Percentiles rank a stretch among this genome's conserved stretches.
Evolutionary conservation across 2,113 vertebrate genomes (phyloP).

Genomic region (Zosterops hypoxanthus): DNA sequence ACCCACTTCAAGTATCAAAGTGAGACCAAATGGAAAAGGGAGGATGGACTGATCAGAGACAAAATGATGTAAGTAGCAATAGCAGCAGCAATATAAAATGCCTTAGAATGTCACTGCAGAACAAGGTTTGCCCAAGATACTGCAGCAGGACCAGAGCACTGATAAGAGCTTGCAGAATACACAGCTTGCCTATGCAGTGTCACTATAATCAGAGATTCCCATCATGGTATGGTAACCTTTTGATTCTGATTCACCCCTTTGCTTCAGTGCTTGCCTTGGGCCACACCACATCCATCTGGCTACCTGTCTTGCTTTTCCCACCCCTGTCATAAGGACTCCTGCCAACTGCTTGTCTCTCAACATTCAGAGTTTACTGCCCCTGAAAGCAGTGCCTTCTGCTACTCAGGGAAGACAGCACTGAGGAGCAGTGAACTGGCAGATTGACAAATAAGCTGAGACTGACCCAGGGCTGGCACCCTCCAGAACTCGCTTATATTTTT

Average conservation of each 20-base stretch:
- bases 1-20: background rate
- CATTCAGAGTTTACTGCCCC: background rate
- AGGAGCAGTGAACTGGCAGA: slow-evolving; percentile 66
- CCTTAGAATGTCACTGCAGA: background rate
- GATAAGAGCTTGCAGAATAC: background rate
- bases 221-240: slow-evolving; percentile 4
- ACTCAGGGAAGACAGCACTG: background rate
- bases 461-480: slow-evolving; percentile 68
- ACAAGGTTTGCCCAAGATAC: background rate
- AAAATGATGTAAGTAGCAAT: background rate
- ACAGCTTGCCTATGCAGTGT: background rate
- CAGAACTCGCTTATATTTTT: slow-evolving; percentile 56
- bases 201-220: background rate
- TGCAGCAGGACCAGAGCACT: background rate
- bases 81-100: background rate
- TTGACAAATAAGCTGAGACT: slow-evolving; percentile 70
- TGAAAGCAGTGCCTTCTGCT: slow-evolving; percentile 64
- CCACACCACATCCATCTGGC: slow-evolving; percentile 37
- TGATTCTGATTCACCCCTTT: slow-evolving; percentile 33
- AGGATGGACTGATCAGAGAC: background rate
- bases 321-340: slow-evolving; percentile 41
- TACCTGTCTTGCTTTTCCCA: slow-evolving; percentile 66
- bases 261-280: slow-evolving; percentile 51
- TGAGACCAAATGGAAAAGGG: background rate
- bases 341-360: slow-evolving; percentile 59